Conservation (phyloP, 35 echinoderm and acorn worm species). For the Patiria miniata region DNA sequence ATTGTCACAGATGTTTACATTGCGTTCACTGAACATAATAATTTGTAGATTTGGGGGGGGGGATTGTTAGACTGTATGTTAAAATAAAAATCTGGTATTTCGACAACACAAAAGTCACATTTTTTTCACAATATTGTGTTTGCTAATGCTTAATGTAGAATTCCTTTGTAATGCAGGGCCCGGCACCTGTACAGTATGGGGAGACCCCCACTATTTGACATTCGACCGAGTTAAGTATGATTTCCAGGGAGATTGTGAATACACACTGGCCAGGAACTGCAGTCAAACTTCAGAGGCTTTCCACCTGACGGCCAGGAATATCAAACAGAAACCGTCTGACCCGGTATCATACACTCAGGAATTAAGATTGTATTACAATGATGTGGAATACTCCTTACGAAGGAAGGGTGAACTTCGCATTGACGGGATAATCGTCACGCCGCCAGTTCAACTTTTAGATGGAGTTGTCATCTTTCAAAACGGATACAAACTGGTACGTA, state of each 20-base stretch:
- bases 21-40: too few relatives aligned
- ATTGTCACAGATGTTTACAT: too few relatives aligned
- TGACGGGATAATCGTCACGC: constrained; percentile 48
- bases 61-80: too few relatives aligned
- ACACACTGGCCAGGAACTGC: constrained; percentile 82
- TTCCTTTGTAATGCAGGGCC: constrained; percentile 35
- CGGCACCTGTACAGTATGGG: constrained; percentile 66
- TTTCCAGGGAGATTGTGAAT: constrained; percentile 88
- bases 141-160: too few relatives aligned
- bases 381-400: constrained; percentile 30
- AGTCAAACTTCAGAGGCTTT: constrained; percentile 15
- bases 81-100: too few relatives aligned
- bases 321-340: constrained; percentile 66
- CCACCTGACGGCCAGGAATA: constrained; percentile 70
- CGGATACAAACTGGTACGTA: neutral
- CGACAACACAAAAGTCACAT: too few relatives aligned
- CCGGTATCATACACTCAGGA: constrained; percentile 51
- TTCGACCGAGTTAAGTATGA: constrained; percentile 67
- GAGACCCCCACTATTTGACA: constrained; percentile 82
- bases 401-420: constrained; percentile 46
- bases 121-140: too few relatives aligned
- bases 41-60: too few relatives aligned
- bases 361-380: constrained; percentile 33
- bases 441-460: constrained; percentile 26
- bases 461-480: constrained; percentile 17